phyloP scores from a whole-genome alignment of 1,140 invertebrate species.

The Pinna nobilis region DNA sequence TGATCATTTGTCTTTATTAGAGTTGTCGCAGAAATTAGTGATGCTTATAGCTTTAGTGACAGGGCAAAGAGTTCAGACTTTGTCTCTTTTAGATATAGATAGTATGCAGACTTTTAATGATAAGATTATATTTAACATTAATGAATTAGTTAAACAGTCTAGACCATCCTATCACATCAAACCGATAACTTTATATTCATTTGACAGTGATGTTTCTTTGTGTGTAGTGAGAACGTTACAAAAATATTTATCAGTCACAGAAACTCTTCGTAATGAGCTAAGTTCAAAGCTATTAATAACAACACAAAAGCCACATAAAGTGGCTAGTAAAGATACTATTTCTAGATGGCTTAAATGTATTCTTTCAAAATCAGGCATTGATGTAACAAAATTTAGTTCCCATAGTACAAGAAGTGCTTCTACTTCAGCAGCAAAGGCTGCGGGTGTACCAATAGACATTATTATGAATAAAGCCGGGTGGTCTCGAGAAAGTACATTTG shows the following conservation, averaged over 20 bases:
- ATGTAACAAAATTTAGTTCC: conserved; percentile 1
- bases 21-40: conserved; percentile 13
- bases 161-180: not conserved
- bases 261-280: conserved; percentile 1
- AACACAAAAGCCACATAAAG: not conserved
- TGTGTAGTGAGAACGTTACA: not conserved
- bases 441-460: conserved; percentile 6
- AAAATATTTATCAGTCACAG: not conserved
- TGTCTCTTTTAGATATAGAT: not conserved
- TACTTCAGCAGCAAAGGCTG: conserved; percentile 14
- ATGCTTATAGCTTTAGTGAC: not conserved
- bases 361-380: conserved; percentile 20
- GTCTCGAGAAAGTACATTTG: conserved; percentile 19
- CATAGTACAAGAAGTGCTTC: conserved; percentile 17
- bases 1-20: conserved; percentile 5
- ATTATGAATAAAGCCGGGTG: conserved; percentile 35
- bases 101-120: not conserved
- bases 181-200: not conserved
- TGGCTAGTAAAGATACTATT: conserved; percentile 4
- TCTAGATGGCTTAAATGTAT: conserved; percentile 24
- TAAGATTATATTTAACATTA: not conserved
- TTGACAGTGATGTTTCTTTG: not conserved
- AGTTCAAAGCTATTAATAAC: not conserved
- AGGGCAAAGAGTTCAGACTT: conserved; percentile 18
- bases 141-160: conserved; percentile 3